phyloP scores from a whole-genome alignment of 2,113 vertebrate species.

The Arvicanthis niloticus region DNA sequence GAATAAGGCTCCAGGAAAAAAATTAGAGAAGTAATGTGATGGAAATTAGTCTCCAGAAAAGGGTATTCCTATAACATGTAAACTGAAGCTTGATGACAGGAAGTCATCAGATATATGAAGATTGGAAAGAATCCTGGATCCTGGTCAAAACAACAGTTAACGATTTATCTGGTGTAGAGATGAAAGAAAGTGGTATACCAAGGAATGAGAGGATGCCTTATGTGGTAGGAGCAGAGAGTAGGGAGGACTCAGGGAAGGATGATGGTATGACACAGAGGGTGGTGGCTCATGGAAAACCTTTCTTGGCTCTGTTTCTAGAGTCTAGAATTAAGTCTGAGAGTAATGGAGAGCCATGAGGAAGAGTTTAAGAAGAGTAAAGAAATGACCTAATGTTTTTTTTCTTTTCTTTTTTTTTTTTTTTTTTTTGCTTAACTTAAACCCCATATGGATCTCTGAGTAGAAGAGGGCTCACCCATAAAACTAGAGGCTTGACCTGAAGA shows the following conservation, averaged over 20 bases:
- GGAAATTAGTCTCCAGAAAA: background rate
- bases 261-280: background rate
- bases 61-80: background rate
- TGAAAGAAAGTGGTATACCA: background rate
- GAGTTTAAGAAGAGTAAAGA: background rate
- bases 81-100: constrained; percentile 9
- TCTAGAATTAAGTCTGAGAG: constrained; percentile 23
- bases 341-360: background rate
- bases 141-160: background rate
- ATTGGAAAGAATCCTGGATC: background rate
- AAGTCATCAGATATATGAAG: background rate
- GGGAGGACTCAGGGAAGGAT: background rate
- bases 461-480: background rate
- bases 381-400: background rate
- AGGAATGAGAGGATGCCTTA: background rate
- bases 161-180: background rate
- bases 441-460: background rate
- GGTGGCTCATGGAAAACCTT: background rate
- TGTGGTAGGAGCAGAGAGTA: background rate
- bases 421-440: background rate
- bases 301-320: background rate
- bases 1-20: background rate
- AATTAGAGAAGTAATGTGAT: background rate
- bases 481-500: background rate
- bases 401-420: background rate